Conservation (phyloP, 1,140 invertebrate genomes). For the Rhizoglyphus robini region DNA sequence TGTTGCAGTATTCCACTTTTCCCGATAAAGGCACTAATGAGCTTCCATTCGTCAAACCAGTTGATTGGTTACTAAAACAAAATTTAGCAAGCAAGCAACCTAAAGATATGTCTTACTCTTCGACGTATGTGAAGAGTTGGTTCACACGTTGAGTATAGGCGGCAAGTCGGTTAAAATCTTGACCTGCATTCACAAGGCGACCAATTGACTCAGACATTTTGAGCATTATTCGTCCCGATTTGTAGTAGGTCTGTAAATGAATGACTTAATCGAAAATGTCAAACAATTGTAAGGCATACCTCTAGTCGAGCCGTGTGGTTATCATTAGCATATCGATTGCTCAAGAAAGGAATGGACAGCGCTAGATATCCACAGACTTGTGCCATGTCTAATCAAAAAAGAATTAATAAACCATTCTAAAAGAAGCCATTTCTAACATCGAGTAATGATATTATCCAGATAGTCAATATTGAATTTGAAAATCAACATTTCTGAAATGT, state of each 20-base stretch:
- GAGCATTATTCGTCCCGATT: slow-evolving; percentile 87
- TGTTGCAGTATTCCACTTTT: slow-evolving; percentile 19
- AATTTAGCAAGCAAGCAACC: no score
- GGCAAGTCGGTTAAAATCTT: slow-evolving; percentile 81
- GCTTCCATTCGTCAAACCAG: background rate
- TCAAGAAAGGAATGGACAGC: slow-evolving; percentile 84
- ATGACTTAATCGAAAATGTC: background rate
- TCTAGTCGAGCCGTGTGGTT: slow-evolving; percentile 52
- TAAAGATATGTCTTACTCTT: no score
- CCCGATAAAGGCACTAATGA: slow-evolving; percentile 5
- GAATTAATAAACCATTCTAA: background rate
- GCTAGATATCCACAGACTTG: slow-evolving; percentile 88
- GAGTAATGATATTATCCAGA: slow-evolving; percentile 87
- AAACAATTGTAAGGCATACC: slow-evolving; percentile 36
- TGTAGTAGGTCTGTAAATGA: slow-evolving; percentile 67
- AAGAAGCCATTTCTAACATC: slow-evolving; percentile 54
- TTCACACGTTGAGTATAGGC: slow-evolving; percentile 78
- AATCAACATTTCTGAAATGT: slow-evolving; percentile 29
- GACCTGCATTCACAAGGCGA: slow-evolving; percentile 74
- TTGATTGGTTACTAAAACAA: no score
- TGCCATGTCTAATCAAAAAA: slow-evolving; percentile 58
- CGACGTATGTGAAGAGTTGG: slow-evolving; percentile 68
- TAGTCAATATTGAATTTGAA: slow-evolving; percentile 87
- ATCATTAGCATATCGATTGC: slow-evolving; percentile 37
- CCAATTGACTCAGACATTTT: slow-evolving; percentile 94